These are phyloP conservation scores for Acrocephalus arundinaceus DNA, from an alignment of 2,113 vertebrate species.

Conservation along the genomic window DNA sequence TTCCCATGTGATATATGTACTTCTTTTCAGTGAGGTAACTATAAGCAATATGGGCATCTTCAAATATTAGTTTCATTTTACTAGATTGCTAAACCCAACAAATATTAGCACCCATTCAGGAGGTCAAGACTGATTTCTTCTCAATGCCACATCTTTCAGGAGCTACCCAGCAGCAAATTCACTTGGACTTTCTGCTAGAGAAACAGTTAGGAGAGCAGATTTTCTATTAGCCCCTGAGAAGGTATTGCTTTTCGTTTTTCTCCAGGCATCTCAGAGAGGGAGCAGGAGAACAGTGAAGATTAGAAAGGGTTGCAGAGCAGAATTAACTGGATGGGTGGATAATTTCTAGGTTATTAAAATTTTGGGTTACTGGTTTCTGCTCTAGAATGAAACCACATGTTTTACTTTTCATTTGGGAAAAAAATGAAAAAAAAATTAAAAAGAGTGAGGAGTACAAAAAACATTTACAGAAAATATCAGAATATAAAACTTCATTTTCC, in stretches of 20 bases:
- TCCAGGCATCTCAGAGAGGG: neutral
- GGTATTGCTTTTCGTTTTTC: neutral
- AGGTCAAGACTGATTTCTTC: neutral
- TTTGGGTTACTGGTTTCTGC: neutral
- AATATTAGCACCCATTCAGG: neutral
- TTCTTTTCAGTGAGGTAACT: neutral
- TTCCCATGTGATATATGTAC: neutral
- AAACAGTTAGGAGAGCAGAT: neutral
- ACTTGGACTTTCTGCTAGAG: neutral
- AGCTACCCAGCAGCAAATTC: neutral
- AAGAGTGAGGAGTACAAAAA: neutral
- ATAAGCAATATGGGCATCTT: neutral
- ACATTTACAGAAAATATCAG: neutral
- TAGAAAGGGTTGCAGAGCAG: neutral
- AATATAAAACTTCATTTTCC: neutral
- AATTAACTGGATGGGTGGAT: rapidly evolving
- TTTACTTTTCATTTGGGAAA: neutral
- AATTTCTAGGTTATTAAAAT: neutral
- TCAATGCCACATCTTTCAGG: neutral
- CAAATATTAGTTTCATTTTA: neutral
- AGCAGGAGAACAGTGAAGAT: neutral
- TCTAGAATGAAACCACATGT: neutral
- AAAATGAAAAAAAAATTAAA: neutral
- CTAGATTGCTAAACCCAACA: neutral
- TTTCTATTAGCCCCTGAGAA: neutral